These are phyloP conservation scores for Leucophenga maculata DNA, from an alignment of 2,888 invertebrate genomes.

Conservation along the genomic window DNA sequence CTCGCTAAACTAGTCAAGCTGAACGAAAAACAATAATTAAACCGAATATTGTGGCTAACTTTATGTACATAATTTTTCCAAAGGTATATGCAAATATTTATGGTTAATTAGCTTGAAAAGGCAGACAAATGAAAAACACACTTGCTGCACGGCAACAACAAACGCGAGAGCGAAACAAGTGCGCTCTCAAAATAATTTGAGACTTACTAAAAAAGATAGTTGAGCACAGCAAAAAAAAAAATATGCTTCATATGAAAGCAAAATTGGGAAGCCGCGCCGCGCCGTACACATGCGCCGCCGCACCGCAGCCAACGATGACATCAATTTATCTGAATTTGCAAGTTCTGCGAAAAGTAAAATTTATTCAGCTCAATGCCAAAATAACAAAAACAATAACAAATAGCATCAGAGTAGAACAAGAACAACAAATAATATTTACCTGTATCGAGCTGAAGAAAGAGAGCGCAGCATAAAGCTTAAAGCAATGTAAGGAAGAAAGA, in stretches of 20 bases:
- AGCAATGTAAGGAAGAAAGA: no score
- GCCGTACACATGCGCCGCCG: neutral
- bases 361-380: neutral
- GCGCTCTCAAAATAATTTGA: no score
- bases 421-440: neutral
- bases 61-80: no score
- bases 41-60: slow-evolving; percentile 22
- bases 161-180: slow-evolving; percentile 6
- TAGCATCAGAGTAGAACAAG: neutral
- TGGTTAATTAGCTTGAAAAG: slow-evolving; percentile 59
- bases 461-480: neutral
- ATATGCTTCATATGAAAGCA: neutral
- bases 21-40: slow-evolving; percentile 29
- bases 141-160: slow-evolving; percentile 41
- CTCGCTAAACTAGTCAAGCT: slow-evolving; percentile 56
- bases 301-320: neutral
- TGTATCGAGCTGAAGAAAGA: neutral
- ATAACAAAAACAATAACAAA: neutral
- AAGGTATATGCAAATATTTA: slow-evolving; percentile 43
- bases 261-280: slow-evolving; percentile 11
- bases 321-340: neutral
- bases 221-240: neutral
- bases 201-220: no score
- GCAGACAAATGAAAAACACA: slow-evolving; percentile 48
- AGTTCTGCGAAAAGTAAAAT: neutral